A percentile compares a stretch with the other conserved stretches of the same genome.
phyloP scores from a whole-genome alignment of 2,797 vertebrate species.

The Champsocephalus gunnari region DNA sequence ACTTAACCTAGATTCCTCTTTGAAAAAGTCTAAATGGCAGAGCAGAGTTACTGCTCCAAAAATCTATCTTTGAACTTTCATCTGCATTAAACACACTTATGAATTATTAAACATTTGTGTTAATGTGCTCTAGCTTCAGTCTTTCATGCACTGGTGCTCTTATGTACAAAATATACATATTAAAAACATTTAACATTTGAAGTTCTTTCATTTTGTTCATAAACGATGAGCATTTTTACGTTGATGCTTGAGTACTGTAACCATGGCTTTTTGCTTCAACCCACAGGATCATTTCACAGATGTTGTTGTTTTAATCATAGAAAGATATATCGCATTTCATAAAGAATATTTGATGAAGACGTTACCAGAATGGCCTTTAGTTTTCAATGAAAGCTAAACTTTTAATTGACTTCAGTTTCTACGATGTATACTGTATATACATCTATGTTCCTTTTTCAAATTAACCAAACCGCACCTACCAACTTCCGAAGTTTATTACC shows the following conservation, averaged over 20 bases:
- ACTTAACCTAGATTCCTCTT: not conserved
- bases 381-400: not conserved
- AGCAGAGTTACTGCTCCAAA: not conserved
- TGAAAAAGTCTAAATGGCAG: not conserved
- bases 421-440: too few species aligned
- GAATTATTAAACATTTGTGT: not conserved
- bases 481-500: not conserved
- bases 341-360: not conserved
- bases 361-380: not conserved
- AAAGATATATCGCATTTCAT: not conserved
- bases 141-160: not conserved
- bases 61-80: conserved; percentile 2
- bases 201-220: not conserved
- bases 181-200: not conserved
- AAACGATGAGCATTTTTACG: too few species aligned
- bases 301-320: not conserved
- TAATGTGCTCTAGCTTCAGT: not conserved
- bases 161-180: not conserved
- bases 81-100: not conserved
- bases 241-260: not conserved
- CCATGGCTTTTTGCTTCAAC: not conserved
- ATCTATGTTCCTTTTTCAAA: not conserved
- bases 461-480: conserved; percentile 1
- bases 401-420: too few species aligned
- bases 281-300: not conserved